Base-by-base conservation (phyloP, 2,888 invertebrate genomes). In the Tinea trinotella region DNA sequence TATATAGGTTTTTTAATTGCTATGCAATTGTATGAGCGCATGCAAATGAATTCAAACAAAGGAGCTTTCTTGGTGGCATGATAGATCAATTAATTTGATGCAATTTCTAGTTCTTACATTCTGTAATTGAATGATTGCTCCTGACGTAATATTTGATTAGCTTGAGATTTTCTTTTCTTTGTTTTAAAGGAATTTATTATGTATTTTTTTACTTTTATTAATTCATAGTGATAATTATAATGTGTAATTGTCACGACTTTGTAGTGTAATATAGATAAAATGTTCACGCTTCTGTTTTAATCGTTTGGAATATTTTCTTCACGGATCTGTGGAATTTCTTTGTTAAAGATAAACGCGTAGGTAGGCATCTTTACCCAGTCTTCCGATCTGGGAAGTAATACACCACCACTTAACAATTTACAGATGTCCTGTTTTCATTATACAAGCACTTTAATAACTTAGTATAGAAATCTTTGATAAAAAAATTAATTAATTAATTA, bases 41-140 rank as follows among this genome's bases (percentile, higher is more conserved):
- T 55, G 55, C 58, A 56, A 58, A 58, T 56, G 48, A 35, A 15
- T 48, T 15, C 20, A 54, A 56, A 56, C 56, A 58, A 58, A 58
- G 56, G 48, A 56, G 56, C 58, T 58, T 58, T 58, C 58, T 55
- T 54, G 50, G n/a, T 18, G 22, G 20, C 12, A 24, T 50, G 50
- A 17, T 6, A 12, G 36, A 46, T 46, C 46, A 19, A 46, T 46
- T 46, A 46, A 24, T 50, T 50, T 24, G 20, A n/a, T 50, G 24
- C 24, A 50, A 50, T 50, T 50, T 50, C 24, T 24, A 50, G 13
- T 19, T 46, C n/a, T n/a, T n/a, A n/a, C n/a, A 50, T 50, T 50
- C 24, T n/a, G 50, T 20, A 50, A 48, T 48, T 3, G 4, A 40
- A 48, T 48, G 17, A 48, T 48, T 48, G 19, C 7, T 17, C 2